Evolutionary conservation across 2,888 invertebrate species (phyloP), one percentile per base, ranked within the genome.

Genomic region (Spilarctia lutea): DNA sequence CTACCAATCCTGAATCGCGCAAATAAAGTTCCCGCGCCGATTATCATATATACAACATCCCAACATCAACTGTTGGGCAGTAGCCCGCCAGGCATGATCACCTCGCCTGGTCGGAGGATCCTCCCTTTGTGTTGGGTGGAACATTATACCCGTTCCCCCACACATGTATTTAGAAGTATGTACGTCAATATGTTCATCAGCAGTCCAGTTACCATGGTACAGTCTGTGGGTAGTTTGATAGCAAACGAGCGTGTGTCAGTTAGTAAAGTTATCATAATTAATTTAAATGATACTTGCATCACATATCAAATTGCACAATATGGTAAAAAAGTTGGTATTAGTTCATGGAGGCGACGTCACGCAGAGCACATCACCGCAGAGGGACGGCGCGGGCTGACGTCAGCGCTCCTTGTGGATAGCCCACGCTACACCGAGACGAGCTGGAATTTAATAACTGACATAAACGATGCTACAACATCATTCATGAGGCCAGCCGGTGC

Each of bases 381-480:
- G 74, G 65, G 30, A 3, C 65, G 30, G n/a, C 63, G 52, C 42
- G 33, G 10, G 45, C 33, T 76, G 76, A 76, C 76, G 73, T 76
- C 76, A 76, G 63, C 71, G 66, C 71, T 67, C 76, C 76, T 68
- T 73, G 63, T 65, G 33, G 13, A 16, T 33, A 71, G 68, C 76
- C 76, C 76, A 73, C 76, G 76, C 71, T 48, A 35, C 69, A 70
- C 42, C 52, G 65, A n/a, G 33, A 48, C 66, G 24, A 66, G 24
- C 30, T 63, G 30, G 63, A 63, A 63, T 45, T 56, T 75, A 65
- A 69, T 65, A 74, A 65, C 65, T 35, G 60, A 74, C 60, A 71
- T 71, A 74, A 66, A 74, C 72, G 73, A 33, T 73, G 30, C 35
- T 73, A 68, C 68, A 16, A 73, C 70, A 68, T 68, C 75, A 75